Conservation (phyloP, 2,888 invertebrate species). For the Gonocerus acuteangulatus region DNA sequence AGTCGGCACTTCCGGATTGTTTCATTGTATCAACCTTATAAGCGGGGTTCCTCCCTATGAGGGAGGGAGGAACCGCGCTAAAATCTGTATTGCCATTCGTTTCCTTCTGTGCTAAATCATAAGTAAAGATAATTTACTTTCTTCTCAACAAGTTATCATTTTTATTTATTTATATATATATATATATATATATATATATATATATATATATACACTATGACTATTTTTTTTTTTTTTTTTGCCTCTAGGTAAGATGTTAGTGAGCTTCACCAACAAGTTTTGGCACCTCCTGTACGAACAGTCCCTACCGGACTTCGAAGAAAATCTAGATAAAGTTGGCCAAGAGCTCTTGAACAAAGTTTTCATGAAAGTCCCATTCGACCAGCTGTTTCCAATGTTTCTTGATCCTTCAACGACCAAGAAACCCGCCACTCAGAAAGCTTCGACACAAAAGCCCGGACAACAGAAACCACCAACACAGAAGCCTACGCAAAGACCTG, state of each 20-base stretch:
- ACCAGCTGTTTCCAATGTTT: constrained; percentile 42
- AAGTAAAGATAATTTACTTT: too few relatives aligned
- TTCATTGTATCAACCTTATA: too few relatives aligned
- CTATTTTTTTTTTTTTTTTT: too few relatives aligned
- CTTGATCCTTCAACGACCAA: neutral
- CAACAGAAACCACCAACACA: neutral
- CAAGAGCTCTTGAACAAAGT: constrained; percentile 49
- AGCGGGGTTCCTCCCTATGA: too few relatives aligned
- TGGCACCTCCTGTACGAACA: constrained; percentile 54
- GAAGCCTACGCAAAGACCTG: neutral
- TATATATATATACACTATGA: too few relatives aligned
- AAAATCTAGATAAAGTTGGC: constrained; percentile 51
- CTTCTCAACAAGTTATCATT: too few relatives aligned
- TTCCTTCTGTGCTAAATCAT: too few relatives aligned
- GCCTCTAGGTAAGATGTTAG: constrained; percentile 51
- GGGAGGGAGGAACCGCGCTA: too few relatives aligned
- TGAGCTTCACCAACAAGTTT: constrained; percentile 52
- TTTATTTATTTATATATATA: too few relatives aligned
- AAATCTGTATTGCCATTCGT: too few relatives aligned
- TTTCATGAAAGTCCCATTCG: constrained; percentile 50
- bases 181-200: too few relatives aligned
- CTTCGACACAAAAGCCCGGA: neutral
- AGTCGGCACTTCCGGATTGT: too few relatives aligned
- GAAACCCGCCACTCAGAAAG: neutral
- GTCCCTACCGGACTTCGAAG: constrained; percentile 50